Percentiles rank a stretch among this genome's conserved stretches.
Conservation (phyloP, 2,888 invertebrate genomes). For the Agrochola macilenta region DNA sequence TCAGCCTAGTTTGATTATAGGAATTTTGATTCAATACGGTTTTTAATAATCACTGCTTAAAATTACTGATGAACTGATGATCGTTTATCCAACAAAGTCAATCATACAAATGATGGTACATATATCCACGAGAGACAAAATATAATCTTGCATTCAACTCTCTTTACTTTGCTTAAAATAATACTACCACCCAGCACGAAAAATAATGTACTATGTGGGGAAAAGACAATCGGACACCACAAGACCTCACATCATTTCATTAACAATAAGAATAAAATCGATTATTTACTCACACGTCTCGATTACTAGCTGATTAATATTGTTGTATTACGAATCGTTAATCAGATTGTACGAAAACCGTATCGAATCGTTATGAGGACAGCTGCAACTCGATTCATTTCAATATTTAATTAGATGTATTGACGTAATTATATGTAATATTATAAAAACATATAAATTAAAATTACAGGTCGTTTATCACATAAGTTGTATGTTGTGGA, state of each 20-base stretch:
- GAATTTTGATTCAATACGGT: neutral
- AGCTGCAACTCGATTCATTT: slow-evolving; percentile 55
- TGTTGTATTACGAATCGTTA: slow-evolving; percentile 52
- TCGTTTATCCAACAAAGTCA: neutral
- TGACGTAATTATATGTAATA: slow-evolving; percentile 43
- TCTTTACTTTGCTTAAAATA: neutral
- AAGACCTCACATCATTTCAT: slow-evolving; percentile 48
- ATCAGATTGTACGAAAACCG: slow-evolving; percentile 54
- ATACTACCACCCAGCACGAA: neutral
- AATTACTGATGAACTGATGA: neutral
- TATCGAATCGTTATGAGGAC: slow-evolving; percentile 58
- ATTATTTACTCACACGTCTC: slow-evolving; percentile 50
- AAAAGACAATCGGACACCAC: slow-evolving; percentile 14
- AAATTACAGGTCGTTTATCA: slow-evolving; percentile 22
- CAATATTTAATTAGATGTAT: slow-evolving; percentile 54
- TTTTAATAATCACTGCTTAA: neutral
- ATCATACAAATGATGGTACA: neutral
- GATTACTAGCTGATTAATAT: slow-evolving; percentile 58
- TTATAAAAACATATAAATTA: slow-evolving; percentile 25
- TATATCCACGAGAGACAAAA: neutral
- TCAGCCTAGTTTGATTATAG: no score
- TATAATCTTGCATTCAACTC: neutral
- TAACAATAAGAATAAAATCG: slow-evolving; percentile 53
- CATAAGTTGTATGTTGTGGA: neutral
- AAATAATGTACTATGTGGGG: neutral